phyloP scores from a whole-genome alignment of 1,140 invertebrate genomes.

The Batillaria attramentaria region DNA sequence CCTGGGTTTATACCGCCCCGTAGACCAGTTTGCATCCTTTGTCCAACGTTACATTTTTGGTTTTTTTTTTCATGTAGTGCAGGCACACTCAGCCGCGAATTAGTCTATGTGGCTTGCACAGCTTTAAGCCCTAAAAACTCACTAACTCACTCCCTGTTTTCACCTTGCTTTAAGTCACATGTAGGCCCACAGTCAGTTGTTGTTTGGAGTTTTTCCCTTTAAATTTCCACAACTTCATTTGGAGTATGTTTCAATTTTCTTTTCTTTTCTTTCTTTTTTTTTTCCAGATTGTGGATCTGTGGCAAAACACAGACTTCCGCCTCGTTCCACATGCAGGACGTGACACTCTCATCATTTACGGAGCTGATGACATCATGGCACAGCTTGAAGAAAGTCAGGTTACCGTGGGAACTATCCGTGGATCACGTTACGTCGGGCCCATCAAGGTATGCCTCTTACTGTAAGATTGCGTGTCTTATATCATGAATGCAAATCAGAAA shows the following conservation, averaged over 20 bases:
- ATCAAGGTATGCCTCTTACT: constrained; percentile 75
- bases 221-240: background rate
- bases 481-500: no score
- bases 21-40: no score
- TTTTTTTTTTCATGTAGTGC: no score
- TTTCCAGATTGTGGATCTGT: constrained; percentile 64
- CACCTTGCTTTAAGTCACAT: background rate
- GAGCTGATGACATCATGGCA: constrained; percentile 85
- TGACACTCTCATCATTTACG: constrained; percentile 85
- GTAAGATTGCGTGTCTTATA: background rate
- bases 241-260: background rate
- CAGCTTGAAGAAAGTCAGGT: constrained; percentile 88
- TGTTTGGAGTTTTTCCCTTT: background rate
- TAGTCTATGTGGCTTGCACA: no score
- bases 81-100: no score
- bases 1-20: no score
- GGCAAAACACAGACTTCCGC: constrained; percentile 69
- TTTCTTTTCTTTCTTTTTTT: constrained; percentile 3
- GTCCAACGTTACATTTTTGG: no score
- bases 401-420: constrained; percentile 86
- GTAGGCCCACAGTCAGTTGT: background rate
- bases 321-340: constrained; percentile 70
- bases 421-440: constrained; percentile 85
- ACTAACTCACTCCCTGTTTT: background rate
- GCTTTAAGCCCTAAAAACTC: no score